A percentile compares a stretch with the other conserved stretches of the same genome.
Evolutionary conservation across 2,113 vertebrate genomes (phyloP).

Genomic region (Syrmaticus mikado): DNA sequence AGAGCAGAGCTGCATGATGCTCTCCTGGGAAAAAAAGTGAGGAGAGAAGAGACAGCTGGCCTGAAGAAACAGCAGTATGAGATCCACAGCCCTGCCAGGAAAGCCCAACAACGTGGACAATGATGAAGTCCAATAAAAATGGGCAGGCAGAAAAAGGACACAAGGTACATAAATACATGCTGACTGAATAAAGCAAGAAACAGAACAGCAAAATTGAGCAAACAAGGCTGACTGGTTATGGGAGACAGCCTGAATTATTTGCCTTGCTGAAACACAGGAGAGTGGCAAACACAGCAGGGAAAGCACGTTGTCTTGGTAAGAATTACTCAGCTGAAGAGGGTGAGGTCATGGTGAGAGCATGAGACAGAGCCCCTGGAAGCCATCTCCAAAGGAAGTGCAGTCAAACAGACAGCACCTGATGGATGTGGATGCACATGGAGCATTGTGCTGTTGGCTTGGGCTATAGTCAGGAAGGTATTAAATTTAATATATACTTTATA

Average conservation of each 20-base stretch:
- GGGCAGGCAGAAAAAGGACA: conserved; percentile 38
- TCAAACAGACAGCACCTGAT: not conserved
- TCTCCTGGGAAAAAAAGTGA: conserved; percentile 18
- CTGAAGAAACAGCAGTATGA: conserved; percentile 41
- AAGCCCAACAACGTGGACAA: not conserved
- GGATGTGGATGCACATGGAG: not conserved
- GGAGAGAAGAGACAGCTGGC: conserved; percentile 62
- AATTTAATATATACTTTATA: not conserved
- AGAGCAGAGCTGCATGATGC: not conserved
- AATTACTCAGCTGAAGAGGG: conserved; percentile 48
- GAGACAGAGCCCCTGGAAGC: conserved; percentile 35
- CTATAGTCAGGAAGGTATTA: not conserved
- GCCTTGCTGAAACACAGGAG: conserved; percentile 36
- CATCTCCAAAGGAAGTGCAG: conserved; percentile 26
- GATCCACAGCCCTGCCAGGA: conserved; percentile 49
- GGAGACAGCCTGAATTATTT: conserved; percentile 56
- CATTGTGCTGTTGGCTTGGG: fast-evolving
- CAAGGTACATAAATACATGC: conserved; percentile 20
- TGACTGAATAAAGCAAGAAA: conserved; percentile 61
- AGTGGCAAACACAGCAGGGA: conserved; percentile 30
- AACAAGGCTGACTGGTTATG: conserved; percentile 36
- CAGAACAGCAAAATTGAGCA: conserved; percentile 39
- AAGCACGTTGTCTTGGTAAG: conserved; percentile 40
- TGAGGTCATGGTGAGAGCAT: conserved; percentile 55
- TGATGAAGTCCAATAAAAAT: conserved; percentile 27